A percentile compares a stretch with the other conserved stretches of the same genome.
phyloP scores from a whole-genome alignment of 2,797 vertebrate genomes.

The Karalla daura region DNA sequence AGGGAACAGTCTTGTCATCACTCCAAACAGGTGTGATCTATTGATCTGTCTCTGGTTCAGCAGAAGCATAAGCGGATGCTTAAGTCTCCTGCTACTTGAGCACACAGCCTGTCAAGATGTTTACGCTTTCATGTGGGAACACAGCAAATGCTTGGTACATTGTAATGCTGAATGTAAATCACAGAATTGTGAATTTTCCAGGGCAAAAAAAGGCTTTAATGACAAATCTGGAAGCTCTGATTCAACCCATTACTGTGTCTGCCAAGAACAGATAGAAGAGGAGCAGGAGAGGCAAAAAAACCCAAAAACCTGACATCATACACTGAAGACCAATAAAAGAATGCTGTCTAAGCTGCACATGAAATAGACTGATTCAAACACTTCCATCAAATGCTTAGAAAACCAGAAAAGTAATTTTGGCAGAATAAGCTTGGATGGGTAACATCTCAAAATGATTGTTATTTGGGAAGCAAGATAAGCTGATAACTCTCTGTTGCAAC shows the following conservation, averaged over 20 bases:
- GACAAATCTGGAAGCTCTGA: not conserved
- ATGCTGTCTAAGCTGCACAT: not conserved
- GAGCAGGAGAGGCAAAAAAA: not conserved
- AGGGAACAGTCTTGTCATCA: no score
- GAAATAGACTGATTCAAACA: conserved; percentile 6
- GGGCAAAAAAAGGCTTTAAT: not conserved
- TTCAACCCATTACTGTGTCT: not conserved
- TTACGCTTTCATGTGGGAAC: no score
- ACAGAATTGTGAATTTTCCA: not conserved
- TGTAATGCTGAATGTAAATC: not conserved
- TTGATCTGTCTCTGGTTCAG: no score
- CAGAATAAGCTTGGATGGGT: conserved; percentile 20
- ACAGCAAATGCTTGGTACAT: not conserved
- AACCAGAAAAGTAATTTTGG: no score
- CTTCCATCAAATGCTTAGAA: not conserved
- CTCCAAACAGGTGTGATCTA: no score
- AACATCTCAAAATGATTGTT: conserved; percentile 9
- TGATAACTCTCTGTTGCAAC: not conserved
- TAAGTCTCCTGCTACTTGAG: no score
- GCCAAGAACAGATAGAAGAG: not conserved
- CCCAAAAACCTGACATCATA: not conserved
- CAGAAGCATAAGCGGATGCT: no score
- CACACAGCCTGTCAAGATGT: no score
- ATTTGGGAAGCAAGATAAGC: conserved; percentile 5
- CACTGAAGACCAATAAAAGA: conserved; percentile 1